Base-by-base conservation (phyloP, 2,113 vertebrate species). In the Rhinichthys klamathensis region DNA sequence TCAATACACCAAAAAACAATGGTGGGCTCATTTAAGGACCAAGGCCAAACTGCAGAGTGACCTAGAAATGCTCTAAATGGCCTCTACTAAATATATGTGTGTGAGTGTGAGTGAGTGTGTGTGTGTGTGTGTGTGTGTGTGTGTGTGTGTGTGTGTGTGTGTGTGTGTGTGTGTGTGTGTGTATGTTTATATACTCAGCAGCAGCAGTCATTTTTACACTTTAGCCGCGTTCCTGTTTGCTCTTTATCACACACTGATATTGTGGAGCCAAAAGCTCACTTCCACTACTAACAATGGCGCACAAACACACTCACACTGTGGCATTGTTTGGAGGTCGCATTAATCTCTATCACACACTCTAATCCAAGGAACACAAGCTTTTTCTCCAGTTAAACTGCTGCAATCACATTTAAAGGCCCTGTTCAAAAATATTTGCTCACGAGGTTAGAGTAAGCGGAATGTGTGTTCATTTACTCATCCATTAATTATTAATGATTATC, bases 191-290 rank as follows among this genome's bases (percentile, higher is more conserved):
- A 69, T 91, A 76, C 81, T 72, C n/a, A 44, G 0, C 0, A 49
- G 0, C 1, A 49, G 0, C 1, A 44, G 83, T 84, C 87, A 84
- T 89, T 91, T 91, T 88, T 82, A 78, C 87, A 89, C 82, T 65
- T 87, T 87, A 82, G 84, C 32, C 30, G 41, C 63, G 67, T 65
- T 78, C 13, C 80, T 83, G 80, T 88, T 87, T 87, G 73, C 78
- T 38, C 90, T 78, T 88, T 87, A 91, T 89, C 86, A 85, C 74
- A 44, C 77, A 10, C 76, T 86, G 84, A 90, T 88, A 85, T 69
- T 74, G 56, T 67, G 8, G 11, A 89, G 76, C 51, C 80, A 78
- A 32, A 85, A 54, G 54, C 60, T 84, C 69, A 87, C 44, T 61
- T 83, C 69, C 85, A 86, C 54, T 41, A 38, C 67, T 38, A 91